Conservation (phyloP, 2,113 vertebrate genomes). For the Mastomys natalensis region DNA sequence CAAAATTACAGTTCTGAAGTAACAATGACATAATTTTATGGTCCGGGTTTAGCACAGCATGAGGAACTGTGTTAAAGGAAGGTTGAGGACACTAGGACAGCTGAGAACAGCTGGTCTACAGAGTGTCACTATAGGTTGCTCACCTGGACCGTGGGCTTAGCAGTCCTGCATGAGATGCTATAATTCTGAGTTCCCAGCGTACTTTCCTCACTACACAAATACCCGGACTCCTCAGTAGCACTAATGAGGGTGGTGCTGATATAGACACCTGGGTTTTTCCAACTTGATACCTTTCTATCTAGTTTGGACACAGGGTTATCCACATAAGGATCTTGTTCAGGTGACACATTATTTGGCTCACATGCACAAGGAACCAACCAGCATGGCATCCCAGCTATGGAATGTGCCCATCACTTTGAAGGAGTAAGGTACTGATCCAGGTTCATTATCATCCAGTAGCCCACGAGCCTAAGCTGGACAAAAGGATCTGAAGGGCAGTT, state of each 20-base stretch:
- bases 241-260: background rate
- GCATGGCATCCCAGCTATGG: accelerated
- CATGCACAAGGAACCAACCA: background rate
- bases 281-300: background rate
- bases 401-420: background rate
- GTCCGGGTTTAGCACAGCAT: background rate
- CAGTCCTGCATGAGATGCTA: background rate
- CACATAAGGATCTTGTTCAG: background rate
- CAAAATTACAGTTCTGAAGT: background rate
- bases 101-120: background rate
- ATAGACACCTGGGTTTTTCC: background rate
- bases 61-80: background rate
- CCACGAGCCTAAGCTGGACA: background rate
- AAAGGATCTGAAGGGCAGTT: background rate
- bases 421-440: background rate
- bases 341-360: background rate
- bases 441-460: background rate
- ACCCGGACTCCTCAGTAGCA: background rate
- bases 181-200: background rate
- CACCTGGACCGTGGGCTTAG: background rate
- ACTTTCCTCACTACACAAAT: background rate
- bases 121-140: background rate
- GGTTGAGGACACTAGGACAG: background rate
- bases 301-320: background rate
- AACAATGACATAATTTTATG: background rate